A percentile compares a stretch with the other conserved stretches of the same genome.
These are phyloP conservation scores for Drosophila fulvimacula DNA, from an alignment of 2,888 invertebrate genomes.

Conservation along the genomic window DNA sequence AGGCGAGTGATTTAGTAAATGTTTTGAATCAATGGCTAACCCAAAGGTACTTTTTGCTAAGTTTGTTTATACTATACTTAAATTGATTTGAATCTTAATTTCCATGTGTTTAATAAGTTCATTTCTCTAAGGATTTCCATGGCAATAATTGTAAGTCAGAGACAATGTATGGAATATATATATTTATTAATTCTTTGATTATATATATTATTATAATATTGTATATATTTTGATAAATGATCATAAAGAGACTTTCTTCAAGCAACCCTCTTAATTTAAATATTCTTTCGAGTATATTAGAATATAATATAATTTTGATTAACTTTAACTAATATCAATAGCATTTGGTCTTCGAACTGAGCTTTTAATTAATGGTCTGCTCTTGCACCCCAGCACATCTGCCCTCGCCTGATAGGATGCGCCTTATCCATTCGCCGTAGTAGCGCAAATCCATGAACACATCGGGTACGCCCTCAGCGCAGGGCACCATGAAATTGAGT, in stretches of 20 bases:
- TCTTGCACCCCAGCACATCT: constrained; percentile 38
- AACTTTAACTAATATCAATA: neutral
- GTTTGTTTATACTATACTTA: neutral
- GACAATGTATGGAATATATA: no score
- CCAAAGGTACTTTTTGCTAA: neutral
- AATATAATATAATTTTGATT: no score
- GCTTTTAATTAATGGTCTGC: constrained; percentile 33
- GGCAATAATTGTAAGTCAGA: no score
- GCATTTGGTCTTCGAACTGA: no score
- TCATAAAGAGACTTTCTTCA: no score
- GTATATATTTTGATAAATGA: no score
- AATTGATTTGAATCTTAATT: neutral
- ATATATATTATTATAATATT: no score
- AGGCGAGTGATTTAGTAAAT: neutral
- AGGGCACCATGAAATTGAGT: constrained; percentile 83
- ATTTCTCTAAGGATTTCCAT: no score
- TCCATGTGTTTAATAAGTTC: neutral
- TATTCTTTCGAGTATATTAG: neutral
- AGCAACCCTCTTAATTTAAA: neutral
- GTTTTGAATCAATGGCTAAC: neutral
- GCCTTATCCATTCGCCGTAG: constrained; percentile 82
- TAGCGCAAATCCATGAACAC: constrained; percentile 81
- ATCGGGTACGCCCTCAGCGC: constrained; percentile 82
- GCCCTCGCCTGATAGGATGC: constrained; percentile 54
- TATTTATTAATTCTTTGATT: no score